Evolutionary conservation across 2,888 invertebrate genomes (phyloP).

Genomic region (Cinara cedri): DNA sequence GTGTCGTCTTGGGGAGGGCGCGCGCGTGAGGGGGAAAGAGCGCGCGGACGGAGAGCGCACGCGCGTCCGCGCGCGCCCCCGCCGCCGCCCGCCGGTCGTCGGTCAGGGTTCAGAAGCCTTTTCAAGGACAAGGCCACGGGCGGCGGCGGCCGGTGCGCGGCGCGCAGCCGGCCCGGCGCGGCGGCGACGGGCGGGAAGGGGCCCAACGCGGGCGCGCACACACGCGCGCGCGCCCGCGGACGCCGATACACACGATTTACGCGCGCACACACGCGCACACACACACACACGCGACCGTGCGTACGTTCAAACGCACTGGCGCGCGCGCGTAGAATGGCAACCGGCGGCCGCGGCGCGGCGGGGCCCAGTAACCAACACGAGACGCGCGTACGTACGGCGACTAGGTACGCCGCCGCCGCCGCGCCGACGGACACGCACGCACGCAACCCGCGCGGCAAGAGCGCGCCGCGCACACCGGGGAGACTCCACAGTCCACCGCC

Average conservation of each 20-base stretch:
- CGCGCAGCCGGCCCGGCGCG: slow-evolving; percentile 14
- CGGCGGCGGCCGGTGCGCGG: slow-evolving; percentile 47
- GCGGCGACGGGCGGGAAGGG: slow-evolving; percentile 4
- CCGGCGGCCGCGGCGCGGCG: slow-evolving; percentile 8
- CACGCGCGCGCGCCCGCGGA: not conserved
- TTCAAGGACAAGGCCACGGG: slow-evolving; percentile 57
- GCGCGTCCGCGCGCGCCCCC: slow-evolving; percentile 32
- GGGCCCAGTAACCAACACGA: slow-evolving; percentile 29
- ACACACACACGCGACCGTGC: not conserved
- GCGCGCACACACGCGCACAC: not conserved
- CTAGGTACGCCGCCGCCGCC: not conserved
- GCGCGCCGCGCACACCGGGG: slow-evolving; percentile 37
- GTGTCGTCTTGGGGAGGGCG: not conserved
- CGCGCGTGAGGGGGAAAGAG: not conserved
- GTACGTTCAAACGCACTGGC: not conserved
- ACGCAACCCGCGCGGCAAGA: not conserved
- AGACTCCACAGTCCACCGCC: slow-evolving; percentile 46
- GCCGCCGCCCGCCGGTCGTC: slow-evolving; percentile 28
- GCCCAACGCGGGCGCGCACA: not conserved
- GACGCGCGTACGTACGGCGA: slow-evolving; percentile 21
- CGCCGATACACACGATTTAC: not conserved
- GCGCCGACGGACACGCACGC: slow-evolving; percentile 20
- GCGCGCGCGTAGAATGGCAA: slow-evolving; percentile 14
- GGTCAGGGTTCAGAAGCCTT: slow-evolving; percentile 56
- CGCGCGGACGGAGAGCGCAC: slow-evolving; percentile 41